Conservation (phyloP, 2,113 vertebrate genomes). For the Menidia beryllina region DNA sequence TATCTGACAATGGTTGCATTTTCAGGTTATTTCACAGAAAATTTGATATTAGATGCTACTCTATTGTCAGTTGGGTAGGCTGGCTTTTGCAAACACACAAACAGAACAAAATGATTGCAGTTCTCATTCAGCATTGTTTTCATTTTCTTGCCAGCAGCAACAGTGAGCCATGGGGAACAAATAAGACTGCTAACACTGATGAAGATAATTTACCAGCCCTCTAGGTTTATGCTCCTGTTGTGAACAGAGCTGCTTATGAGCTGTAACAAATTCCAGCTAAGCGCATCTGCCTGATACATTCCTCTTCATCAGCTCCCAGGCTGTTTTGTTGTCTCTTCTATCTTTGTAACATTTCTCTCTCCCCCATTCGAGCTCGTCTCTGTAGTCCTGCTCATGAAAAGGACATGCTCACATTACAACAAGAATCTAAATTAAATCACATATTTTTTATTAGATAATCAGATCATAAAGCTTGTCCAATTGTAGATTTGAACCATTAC, state of each 20-base stretch:
- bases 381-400: not conserved
- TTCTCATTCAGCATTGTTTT: not conserved
- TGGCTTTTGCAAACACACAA: not conserved
- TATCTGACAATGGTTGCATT: not conserved
- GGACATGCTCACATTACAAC: not conserved
- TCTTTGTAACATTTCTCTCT: not conserved
- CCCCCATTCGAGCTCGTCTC: no score
- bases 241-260: conserved; percentile 7
- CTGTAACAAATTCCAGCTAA: not conserved
- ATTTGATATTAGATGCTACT: not conserved
- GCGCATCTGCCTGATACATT: not conserved
- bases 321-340: not conserved
- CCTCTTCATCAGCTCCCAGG: conserved; percentile 5
- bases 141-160: not conserved
- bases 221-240: conserved; percentile 1
- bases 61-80: not conserved
- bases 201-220: conserved; percentile 13
- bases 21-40: no score
- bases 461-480: not conserved
- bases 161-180: not conserved
- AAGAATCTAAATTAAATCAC: not conserved
- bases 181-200: conserved; percentile 1
- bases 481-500: not conserved
- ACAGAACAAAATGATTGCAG: not conserved
- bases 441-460: not conserved